Conservation (phyloP, 2,113 vertebrate genomes). For the Elephantulus edwardii region DNA sequence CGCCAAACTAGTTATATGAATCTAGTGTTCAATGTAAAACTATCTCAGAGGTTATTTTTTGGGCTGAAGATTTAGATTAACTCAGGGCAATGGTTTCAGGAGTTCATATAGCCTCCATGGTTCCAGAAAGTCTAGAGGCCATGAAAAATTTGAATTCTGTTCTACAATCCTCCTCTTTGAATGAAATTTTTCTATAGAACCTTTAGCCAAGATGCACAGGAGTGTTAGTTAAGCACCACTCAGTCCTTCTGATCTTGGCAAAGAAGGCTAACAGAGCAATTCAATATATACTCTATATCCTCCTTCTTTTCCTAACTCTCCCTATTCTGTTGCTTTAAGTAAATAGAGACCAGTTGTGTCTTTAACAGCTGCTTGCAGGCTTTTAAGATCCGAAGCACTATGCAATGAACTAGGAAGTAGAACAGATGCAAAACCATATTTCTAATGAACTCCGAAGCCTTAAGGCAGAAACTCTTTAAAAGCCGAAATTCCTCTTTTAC, state of each 20-base stretch:
- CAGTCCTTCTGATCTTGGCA: not conserved
- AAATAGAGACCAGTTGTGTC: not conserved
- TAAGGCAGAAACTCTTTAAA: constrained; percentile 2
- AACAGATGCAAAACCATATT: not conserved
- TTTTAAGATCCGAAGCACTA: not conserved
- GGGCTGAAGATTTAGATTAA: not conserved
- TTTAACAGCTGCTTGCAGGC: not conserved
- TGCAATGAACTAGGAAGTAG: not conserved
- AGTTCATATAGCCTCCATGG: not conserved
- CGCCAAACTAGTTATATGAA: too few species aligned
- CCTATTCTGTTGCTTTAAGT: not conserved
- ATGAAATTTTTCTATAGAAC: not conserved
- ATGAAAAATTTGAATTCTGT: not conserved
- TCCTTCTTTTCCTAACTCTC: too few species aligned
- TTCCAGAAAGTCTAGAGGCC: not conserved
- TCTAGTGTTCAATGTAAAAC: too few species aligned
- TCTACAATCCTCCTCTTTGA: not conserved
- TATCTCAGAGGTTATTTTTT: not conserved
- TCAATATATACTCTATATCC: too few species aligned
- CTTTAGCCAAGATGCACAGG: not conserved
- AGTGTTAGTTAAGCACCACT: not conserved
- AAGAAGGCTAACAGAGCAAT: too few species aligned
- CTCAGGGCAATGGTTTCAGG: not conserved
- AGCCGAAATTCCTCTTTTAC: not conserved
- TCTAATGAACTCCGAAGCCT: not conserved